phyloP scores from a whole-genome alignment of 2,113 vertebrate species.

The Nycticebus coucang region DNA sequence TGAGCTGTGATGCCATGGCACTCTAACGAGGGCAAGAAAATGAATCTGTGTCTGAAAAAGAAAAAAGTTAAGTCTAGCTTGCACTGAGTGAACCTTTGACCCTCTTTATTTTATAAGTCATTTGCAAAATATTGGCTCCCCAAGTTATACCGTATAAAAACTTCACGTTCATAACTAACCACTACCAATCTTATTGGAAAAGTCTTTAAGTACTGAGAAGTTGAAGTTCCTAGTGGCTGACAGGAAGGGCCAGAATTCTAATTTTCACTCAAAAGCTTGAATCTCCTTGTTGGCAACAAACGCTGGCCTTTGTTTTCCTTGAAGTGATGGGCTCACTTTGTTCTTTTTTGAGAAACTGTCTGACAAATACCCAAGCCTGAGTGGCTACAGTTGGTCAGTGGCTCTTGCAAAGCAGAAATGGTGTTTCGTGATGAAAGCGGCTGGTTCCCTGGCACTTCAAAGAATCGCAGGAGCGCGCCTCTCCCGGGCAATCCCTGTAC shows the following conservation, averaged over 20 bases:
- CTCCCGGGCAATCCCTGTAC: accelerated
- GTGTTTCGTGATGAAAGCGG: accelerated
- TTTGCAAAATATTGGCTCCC: neutral
- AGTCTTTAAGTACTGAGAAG: too few relatives aligned
- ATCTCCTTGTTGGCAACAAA: neutral
- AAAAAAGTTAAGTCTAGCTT: too few relatives aligned
- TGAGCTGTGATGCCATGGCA: too few relatives aligned
- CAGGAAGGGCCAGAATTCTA: neutral
- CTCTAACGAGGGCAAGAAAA: too few relatives aligned
- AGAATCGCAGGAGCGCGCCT: accelerated
- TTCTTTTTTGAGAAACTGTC: neutral
- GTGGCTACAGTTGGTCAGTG: accelerated
- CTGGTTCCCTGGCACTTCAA: neutral
- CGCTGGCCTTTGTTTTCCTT: too few relatives aligned
- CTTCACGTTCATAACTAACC: neutral
- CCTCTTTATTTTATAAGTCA: neutral
- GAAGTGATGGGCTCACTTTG: neutral
- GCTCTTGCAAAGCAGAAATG: neutral
- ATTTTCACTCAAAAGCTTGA: neutral
- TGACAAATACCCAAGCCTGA: neutral
- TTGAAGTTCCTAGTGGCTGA: accelerated
- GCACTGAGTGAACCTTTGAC: accelerated
- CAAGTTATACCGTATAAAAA: accelerated
- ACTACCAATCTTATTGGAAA: accelerated
- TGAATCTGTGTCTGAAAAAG: too few relatives aligned